A percentile compares a stretch with the other conserved stretches of the same genome.
phyloP scores from a whole-genome alignment of 2,113 vertebrate species.

The Limanda limanda region DNA sequence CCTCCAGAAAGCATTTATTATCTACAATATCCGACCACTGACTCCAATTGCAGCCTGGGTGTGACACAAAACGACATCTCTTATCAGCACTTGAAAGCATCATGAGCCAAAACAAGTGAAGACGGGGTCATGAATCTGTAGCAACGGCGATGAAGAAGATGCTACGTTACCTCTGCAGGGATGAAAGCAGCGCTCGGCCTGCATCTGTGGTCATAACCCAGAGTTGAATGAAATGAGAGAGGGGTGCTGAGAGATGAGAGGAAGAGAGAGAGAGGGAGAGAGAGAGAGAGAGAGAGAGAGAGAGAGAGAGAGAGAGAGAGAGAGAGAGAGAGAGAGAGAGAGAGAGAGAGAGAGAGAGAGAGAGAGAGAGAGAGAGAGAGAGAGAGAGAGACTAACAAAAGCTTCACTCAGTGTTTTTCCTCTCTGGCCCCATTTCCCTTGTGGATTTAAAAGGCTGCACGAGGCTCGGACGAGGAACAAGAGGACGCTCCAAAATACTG shows the following conservation, averaged over 20 bases:
- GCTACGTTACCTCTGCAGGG: slow-evolving; percentile 43
- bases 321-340: slow-evolving; percentile 9
- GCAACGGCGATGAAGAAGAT: neutral
- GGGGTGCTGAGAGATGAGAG: slow-evolving; percentile 36
- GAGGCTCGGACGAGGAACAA: slow-evolving; percentile 41
- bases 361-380: slow-evolving; percentile 12
- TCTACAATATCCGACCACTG: slow-evolving; percentile 12
- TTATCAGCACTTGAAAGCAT: slow-evolving; percentile 33
- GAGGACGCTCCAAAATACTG: slow-evolving; percentile 51
- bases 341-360: slow-evolving; percentile 1
- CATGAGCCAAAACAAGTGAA: neutral
- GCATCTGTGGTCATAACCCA: slow-evolving; percentile 42
- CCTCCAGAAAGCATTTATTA: slow-evolving; percentile 30
- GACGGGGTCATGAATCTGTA: neutral
- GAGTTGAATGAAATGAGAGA: slow-evolving; percentile 39
- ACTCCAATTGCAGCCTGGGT: slow-evolving; percentile 9
- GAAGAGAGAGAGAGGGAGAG: neutral
- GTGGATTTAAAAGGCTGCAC: slow-evolving; percentile 41
- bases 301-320: slow-evolving; percentile 9
- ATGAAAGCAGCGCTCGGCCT: slow-evolving; percentile 15
- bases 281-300: neutral
- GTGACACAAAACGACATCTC: slow-evolving; percentile 25
- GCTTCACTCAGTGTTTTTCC: slow-evolving; percentile 63
- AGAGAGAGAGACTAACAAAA: slow-evolving; percentile 42
- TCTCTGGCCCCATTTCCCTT: slow-evolving; percentile 41